Conservation (phyloP, 2,113 vertebrate species). For the Pyrgilauda ruficollis region DNA sequence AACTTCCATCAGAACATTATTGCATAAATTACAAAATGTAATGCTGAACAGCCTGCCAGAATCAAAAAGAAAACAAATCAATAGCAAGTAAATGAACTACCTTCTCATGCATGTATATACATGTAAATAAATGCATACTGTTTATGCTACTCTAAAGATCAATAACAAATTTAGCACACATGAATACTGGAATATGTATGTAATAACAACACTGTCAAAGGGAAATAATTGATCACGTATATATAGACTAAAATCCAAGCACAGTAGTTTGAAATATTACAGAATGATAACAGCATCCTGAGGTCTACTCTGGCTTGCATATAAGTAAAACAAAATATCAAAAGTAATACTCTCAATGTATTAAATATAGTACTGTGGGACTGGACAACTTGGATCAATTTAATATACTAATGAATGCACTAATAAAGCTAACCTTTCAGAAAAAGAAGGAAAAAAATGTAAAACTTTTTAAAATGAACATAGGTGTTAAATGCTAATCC, state of each 20-base stretch:
- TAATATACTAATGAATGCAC: neutral
- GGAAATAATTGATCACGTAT: neutral
- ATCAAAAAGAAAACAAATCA: neutral
- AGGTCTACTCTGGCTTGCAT: neutral
- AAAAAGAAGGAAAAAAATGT: neutral
- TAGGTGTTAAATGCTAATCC: neutral
- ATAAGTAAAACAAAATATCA: neutral
- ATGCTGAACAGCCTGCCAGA: neutral
- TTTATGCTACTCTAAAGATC: neutral
- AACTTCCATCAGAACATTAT: neutral
- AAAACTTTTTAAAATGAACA: neutral
- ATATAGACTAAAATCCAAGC: neutral
- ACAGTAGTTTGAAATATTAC: neutral
- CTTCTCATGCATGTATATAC: neutral
- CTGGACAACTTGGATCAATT: neutral
- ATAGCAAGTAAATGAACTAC: slow-evolving; percentile 18
- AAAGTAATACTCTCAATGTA: neutral
- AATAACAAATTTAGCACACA: neutral
- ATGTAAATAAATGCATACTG: slow-evolving; percentile 13
- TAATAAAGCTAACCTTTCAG: neutral
- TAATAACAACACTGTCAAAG: neutral
- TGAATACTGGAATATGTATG: neutral
- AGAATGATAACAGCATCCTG: neutral
- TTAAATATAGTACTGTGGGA: neutral
- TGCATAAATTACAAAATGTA: neutral